Evolutionary conservation across 1,140 invertebrate genomes (phyloP).

Genomic region (Listronotus oregonensis): DNA sequence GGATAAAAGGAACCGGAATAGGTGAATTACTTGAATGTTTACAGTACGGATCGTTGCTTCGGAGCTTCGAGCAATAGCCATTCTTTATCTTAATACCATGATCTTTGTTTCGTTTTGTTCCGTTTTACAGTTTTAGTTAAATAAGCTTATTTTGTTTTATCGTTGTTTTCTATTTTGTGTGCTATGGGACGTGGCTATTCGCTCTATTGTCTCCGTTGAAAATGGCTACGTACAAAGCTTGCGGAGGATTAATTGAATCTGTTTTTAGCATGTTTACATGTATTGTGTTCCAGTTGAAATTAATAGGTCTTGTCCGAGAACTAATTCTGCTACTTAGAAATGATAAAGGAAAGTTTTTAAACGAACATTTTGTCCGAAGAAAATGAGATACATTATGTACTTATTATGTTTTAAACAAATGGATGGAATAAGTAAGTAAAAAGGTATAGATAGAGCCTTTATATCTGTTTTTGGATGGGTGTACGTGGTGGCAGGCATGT

Average conservation of each 20-base stretch:
- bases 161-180: constrained; percentile 34
- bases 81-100: constrained; percentile 39
- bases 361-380: not conserved
- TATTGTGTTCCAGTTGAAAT: constrained; percentile 25
- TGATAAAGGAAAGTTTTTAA: constrained; percentile 5
- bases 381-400: not conserved
- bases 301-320: constrained; percentile 20
- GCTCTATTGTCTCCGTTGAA: constrained; percentile 17
- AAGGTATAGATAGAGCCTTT: too few species aligned
- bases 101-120: constrained; percentile 37
- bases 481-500: too few species aligned
- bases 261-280: constrained; percentile 36
- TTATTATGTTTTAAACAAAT: not conserved
- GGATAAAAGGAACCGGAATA: constrained; percentile 42
- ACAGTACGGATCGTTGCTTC: constrained; percentile 32
- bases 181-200: constrained; percentile 19
- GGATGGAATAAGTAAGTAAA: too few species aligned
- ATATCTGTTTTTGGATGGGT: too few species aligned
- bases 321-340: constrained; percentile 9
- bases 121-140: constrained; percentile 38
- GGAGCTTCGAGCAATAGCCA: constrained; percentile 18
- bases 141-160: constrained; percentile 39
- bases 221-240: constrained; percentile 15
- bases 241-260: constrained; percentile 31
- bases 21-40: constrained; percentile 43